These are phyloP conservation scores for Sphaeridia pumilis DNA, from an alignment of 2,888 invertebrate species.

Conservation along the genomic window DNA sequence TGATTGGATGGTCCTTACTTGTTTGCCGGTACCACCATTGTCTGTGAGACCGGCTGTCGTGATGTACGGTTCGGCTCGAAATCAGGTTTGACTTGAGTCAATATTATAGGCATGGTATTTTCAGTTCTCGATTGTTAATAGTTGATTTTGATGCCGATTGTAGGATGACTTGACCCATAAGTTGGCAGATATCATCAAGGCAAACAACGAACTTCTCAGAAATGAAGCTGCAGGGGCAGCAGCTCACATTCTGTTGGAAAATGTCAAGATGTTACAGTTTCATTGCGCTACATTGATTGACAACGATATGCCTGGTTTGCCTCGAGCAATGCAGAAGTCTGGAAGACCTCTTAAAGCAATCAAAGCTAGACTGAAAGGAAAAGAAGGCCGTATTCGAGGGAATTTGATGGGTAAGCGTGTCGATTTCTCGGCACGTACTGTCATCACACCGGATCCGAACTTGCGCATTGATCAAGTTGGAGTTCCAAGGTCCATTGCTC, in stretches of 20 bases:
- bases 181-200: slow-evolving; percentile 93
- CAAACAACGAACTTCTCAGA: slow-evolving; percentile 86
- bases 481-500: slow-evolving; percentile 94
- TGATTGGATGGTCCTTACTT: slow-evolving; percentile 99
- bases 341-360: slow-evolving; percentile 96
- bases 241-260: slow-evolving; percentile 91
- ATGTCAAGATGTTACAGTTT: slow-evolving; percentile 94
- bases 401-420: slow-evolving; percentile 99
- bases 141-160: slow-evolving; percentile 19
- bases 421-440: slow-evolving; percentile 97
- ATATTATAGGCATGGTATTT: not conserved
- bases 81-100: slow-evolving; percentile 52
- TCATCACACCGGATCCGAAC: slow-evolving; percentile 94
- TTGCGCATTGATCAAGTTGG: slow-evolving; percentile 93
- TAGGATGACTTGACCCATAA: slow-evolving; percentile 99
- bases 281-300: slow-evolving; percentile 97
- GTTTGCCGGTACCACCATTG: slow-evolving; percentile 91
- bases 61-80: slow-evolving; percentile 96
- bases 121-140: not conserved
- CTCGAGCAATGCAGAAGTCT: slow-evolving; percentile 96
- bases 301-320: slow-evolving; percentile 98
- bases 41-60: slow-evolving; percentile 95
- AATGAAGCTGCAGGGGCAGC: slow-evolving; percentile 97
- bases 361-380: slow-evolving; percentile 91
- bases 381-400: slow-evolving; percentile 97